Conservation (phyloP, 2,113 vertebrate species). For the Thermophis baileyi region DNA sequence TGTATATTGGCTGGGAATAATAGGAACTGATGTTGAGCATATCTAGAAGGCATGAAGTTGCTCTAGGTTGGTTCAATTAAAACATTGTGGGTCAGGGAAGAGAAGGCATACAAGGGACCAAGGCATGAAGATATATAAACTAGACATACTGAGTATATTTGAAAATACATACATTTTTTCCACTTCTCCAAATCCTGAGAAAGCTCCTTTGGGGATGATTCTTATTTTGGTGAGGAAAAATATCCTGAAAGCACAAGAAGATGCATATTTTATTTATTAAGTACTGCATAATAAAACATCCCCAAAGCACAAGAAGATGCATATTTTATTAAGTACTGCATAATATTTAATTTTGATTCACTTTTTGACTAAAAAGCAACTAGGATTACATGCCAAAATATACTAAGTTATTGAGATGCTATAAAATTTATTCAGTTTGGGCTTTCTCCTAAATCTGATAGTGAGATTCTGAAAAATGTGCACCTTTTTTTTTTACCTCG, state of each 20-base stretch:
- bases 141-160: background rate
- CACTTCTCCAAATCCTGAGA: slow-evolving; percentile 71
- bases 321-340: background rate
- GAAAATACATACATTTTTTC: slow-evolving; percentile 78
- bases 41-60: background rate
- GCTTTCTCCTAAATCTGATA: background rate
- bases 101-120: background rate
- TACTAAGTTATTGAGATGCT: background rate
- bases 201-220: slow-evolving; percentile 74
- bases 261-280: slow-evolving; percentile 11
- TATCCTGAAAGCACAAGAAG: slow-evolving; percentile 72
- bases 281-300: slow-evolving; percentile 54
- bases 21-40: background rate
- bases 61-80: background rate
- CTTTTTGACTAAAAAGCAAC: background rate
- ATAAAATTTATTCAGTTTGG: background rate
- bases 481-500: background rate
- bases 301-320: slow-evolving; percentile 66
- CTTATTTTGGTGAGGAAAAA: slow-evolving; percentile 77
- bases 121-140: background rate
- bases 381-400: background rate
- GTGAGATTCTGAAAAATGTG: background rate
- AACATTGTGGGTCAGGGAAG: background rate
- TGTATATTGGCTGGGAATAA: background rate
- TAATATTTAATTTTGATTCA: background rate